Percentiles rank a stretch among this genome's conserved stretches.
Evolutionary conservation across 2,113 vertebrate species (phyloP).

Genomic region (Proterorhinus semilunaris): DNA sequence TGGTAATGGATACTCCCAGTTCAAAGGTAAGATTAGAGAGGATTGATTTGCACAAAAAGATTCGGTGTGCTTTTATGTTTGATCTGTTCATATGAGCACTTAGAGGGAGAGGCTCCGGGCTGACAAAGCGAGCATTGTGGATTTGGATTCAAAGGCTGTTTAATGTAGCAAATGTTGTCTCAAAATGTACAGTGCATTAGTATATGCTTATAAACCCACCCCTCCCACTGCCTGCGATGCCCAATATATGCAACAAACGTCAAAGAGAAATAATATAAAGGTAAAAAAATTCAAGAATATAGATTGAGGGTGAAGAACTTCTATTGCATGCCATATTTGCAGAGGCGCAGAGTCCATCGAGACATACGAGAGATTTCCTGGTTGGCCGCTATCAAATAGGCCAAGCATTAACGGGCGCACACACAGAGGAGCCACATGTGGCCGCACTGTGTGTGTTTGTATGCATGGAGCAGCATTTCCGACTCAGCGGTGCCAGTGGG

Average conservation of each 20-base stretch:
- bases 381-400: too few relatives aligned
- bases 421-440: too few relatives aligned
- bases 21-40: constrained; percentile 5
- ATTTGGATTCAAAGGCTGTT: neutral
- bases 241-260: neutral
- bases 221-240: neutral
- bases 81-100: constrained; percentile 4
- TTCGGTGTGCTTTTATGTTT: neutral
- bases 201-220: neutral
- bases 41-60: constrained; percentile 7
- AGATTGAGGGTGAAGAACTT: too few relatives aligned
- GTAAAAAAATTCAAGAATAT: too few relatives aligned
- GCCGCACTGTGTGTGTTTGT: too few relatives aligned
- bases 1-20: neutral
- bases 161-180: neutral
- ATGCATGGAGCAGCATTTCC: too few relatives aligned
- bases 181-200: neutral
- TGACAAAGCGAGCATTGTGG: neutral
- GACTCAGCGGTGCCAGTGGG: too few relatives aligned
- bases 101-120: neutral
- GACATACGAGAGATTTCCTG: too few relatives aligned
- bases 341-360: too few relatives aligned
- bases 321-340: too few relatives aligned
- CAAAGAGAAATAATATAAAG: too few relatives aligned
- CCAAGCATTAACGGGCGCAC: too few relatives aligned